Conservation (phyloP, 2,888 invertebrate species). For the Melanophora roralis region DNA sequence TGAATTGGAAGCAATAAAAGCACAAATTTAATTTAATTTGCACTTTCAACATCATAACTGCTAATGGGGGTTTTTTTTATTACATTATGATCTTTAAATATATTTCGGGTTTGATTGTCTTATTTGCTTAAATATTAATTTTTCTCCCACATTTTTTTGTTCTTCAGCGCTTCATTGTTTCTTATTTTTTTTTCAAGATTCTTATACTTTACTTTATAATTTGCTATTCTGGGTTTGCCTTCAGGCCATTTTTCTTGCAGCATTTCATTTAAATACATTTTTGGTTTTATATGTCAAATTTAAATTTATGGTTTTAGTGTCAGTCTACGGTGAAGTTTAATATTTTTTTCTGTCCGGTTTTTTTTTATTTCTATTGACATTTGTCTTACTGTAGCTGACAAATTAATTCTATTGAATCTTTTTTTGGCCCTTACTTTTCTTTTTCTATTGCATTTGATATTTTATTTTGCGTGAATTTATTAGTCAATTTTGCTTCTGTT, state of each 20-base stretch:
- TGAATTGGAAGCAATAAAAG: background rate
- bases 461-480: conserved; percentile 21
- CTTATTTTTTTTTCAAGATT: background rate
- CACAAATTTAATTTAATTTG: conserved; percentile 41
- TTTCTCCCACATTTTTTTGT: too few relatives aligned
- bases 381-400: conserved; percentile 25
- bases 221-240: background rate
- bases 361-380: background rate
- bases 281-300: conserved; percentile 54
- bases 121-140: background rate
- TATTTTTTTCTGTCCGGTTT: conserved; percentile 15
- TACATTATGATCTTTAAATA: conserved; percentile 2
- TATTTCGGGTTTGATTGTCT: background rate
- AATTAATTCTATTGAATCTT: background rate
- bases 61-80: background rate
- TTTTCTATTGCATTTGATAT: background rate
- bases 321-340: conserved; percentile 48
- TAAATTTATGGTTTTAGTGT: conserved; percentile 58
- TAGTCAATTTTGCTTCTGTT: background rate
- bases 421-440: background rate
- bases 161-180: background rate
- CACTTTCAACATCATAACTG: background rate
- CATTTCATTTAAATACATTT: conserved; percentile 38
- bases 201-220: background rate
- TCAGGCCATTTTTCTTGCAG: background rate